phyloP scores from a whole-genome alignment of 2,888 invertebrate genomes.

The Erebia palarica region DNA sequence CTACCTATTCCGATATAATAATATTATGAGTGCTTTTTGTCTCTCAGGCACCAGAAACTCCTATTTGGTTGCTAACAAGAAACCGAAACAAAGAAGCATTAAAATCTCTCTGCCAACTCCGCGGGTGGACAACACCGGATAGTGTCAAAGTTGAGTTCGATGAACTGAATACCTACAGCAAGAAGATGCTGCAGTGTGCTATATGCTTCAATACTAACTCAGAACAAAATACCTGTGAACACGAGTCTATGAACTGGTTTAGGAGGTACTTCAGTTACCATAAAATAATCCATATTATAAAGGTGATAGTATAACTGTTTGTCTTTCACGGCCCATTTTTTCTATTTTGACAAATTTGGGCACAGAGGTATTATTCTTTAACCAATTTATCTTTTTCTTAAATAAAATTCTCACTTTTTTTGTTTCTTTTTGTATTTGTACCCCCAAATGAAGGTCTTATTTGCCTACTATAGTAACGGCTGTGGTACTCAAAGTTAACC shows the following conservation, averaged over 20 bases:
- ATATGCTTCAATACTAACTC: slow-evolving; percentile 59
- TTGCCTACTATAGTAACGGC: too few species aligned
- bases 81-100: slow-evolving; percentile 76
- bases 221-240: slow-evolving; percentile 57
- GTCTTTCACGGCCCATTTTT: too few species aligned
- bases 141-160: slow-evolving; percentile 75
- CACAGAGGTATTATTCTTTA: too few species aligned
- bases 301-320: too few species aligned
- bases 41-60: slow-evolving; percentile 80
- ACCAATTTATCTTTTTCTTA: too few species aligned
- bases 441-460: too few species aligned
- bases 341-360: too few species aligned
- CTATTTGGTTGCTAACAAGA: slow-evolving; percentile 79
- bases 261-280: slow-evolving; percentile 51
- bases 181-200: slow-evolving; percentile 60
- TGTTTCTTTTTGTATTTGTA: too few species aligned
- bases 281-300: not conserved
- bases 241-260: slow-evolving; percentile 59
- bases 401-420: too few species aligned
- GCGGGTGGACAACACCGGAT: slow-evolving; percentile 78
- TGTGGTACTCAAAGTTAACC: too few species aligned
- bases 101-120: slow-evolving; percentile 77
- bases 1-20: too few species aligned
- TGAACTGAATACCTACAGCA: slow-evolving; percentile 65
- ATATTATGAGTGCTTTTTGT: not conserved